These are phyloP conservation scores for Vulpes vulpes DNA, from an alignment of 2,113 vertebrate genomes.

Conservation along the genomic window DNA sequence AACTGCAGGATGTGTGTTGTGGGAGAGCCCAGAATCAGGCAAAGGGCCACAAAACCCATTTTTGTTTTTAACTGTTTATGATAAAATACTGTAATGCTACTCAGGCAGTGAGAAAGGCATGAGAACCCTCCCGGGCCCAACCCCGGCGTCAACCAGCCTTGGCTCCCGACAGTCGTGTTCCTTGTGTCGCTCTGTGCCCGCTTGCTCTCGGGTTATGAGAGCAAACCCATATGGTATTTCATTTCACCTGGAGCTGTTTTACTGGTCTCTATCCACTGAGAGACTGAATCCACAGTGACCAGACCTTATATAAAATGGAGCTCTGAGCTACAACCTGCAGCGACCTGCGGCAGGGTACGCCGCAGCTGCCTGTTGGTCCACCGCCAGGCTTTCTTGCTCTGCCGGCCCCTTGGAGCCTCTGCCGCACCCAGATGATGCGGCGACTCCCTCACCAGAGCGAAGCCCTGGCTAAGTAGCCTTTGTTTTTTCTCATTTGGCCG, in stretches of 20 bases:
- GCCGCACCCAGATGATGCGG: rapidly evolving
- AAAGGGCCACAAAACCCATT: neutral
- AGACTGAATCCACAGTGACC: neutral
- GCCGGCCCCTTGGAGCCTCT: neutral
- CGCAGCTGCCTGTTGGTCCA: neutral
- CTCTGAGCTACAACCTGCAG: neutral
- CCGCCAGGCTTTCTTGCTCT: neutral
- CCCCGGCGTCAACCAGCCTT: rapidly evolving
- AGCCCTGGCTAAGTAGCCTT: neutral
- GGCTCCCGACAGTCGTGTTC: rapidly evolving
- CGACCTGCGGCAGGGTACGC: rapidly evolving
- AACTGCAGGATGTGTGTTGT: rapidly evolving
- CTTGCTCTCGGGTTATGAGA: neutral
- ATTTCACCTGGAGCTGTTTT: neutral
- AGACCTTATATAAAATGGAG: rapidly evolving
- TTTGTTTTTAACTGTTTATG: neutral
- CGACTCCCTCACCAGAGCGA: no score
- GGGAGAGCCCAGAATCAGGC: neutral
- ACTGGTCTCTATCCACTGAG: neutral
- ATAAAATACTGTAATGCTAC: neutral
- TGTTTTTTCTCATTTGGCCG: neutral
- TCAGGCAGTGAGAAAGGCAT: neutral
- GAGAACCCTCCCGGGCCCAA: neutral
- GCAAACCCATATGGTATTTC: neutral
- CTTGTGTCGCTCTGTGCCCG: rapidly evolving